Evolutionary conservation across 2,888 invertebrate species (phyloP), one percentile per base, ranked within the genome.

Genomic region (Caenorhabditis virilis): DNA sequence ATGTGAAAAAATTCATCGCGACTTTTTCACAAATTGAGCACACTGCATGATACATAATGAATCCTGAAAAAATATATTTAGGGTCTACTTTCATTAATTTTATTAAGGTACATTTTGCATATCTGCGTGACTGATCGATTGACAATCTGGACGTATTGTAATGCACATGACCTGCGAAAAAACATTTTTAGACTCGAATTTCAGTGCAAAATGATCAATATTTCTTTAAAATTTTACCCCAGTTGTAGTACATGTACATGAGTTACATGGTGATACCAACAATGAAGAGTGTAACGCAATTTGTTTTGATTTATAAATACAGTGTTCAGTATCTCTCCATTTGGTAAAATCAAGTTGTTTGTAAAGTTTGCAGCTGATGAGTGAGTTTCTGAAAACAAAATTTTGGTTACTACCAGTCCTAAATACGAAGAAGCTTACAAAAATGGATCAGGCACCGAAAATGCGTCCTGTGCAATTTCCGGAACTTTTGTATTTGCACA

Each of bases 391-490:
- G 47, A 2, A 64, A 55, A n/a, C 5, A 48, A 13, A 18, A 5
- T 36, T 36, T 36, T 36, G 5, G 9, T 9, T 5, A 13, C 36
- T 36, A n/a, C n/a, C 16, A 5, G 7, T 30, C 30, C 13, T 30
- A 9, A 7, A 5, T n/a, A 13, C 36, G n/a, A 4, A 2, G 20
- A 38, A 60, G 56, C 65, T 59, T 39, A 78, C 81, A 71, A 58
- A 48, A 78, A 64, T 20, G 78, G 64, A 56, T 83, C 82, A 0
- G 94, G 93, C 62, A 93, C 86, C 84, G 94, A 93, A 81, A 95
- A 92, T 1, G 91, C 89, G 2, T 91, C 90, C 49, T 92, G 88
- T 82, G 95, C 94, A 84, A 95, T 49, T 20, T 52, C 45, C 2
- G 46, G 45, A 35, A 74, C 57, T 38, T 76, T 67, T 18, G 68